Percentiles rank a stretch among this genome's conserved stretches.
Evolutionary conservation across 1,140 invertebrate genomes (phyloP).

Genomic region (Pygmarrhopalites habei): DNA sequence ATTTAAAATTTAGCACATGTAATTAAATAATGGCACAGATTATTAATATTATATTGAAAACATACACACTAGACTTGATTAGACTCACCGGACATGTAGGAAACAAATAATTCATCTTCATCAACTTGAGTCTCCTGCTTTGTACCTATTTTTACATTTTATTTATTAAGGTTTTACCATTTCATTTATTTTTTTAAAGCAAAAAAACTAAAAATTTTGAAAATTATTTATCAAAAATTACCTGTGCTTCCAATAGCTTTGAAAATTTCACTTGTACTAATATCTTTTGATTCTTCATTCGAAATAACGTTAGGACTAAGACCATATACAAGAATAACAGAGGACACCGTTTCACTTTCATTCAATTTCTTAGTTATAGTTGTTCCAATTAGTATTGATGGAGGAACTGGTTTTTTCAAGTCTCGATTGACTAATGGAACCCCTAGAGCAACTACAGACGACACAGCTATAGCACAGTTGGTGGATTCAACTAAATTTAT

Average conservation of each 20-base stretch:
- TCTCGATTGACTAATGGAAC: neutral
- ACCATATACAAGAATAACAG: slow-evolving; percentile 17
- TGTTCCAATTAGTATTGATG: slow-evolving; percentile 1
- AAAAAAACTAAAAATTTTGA: neutral
- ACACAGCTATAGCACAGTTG: no score
- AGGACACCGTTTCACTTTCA: neutral
- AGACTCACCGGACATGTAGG: slow-evolving; percentile 33
- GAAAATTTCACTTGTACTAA: neutral
- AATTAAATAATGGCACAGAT: no score
- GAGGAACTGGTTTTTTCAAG: neutral
- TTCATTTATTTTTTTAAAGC: neutral
- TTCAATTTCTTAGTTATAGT: neutral
- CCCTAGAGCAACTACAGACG: neutral
- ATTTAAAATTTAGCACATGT: no score
- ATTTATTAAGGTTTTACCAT: neutral
- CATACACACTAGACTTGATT: no score
- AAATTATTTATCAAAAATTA: no score
- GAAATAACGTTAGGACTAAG: slow-evolving; percentile 20
- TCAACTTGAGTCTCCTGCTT: slow-evolving; percentile 34
- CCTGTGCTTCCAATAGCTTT: neutral
- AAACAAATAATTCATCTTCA: slow-evolving; percentile 25
- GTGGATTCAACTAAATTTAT: no score
- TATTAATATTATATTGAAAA: no score
- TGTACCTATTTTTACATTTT: slow-evolving; percentile 16
- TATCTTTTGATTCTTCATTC: neutral